phyloP scores from a whole-genome alignment of 2,888 invertebrate genomes.

The Phalera bucephala region DNA sequence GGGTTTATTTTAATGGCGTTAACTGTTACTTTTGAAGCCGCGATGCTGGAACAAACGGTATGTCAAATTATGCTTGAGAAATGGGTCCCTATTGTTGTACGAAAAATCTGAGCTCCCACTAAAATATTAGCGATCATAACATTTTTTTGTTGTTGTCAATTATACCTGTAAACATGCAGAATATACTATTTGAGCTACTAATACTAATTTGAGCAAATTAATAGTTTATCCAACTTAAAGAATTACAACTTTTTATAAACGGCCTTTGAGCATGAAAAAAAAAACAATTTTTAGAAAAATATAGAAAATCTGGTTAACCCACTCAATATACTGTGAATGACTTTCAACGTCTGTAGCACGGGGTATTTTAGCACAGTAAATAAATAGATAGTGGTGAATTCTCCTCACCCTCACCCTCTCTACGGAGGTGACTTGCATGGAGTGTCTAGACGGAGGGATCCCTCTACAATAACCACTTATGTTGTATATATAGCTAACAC shows the following conservation, averaged over 20 bases:
- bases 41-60: constrained; percentile 68
- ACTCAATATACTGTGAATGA: constrained; percentile 36
- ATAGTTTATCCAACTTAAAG: no score
- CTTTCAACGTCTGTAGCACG: constrained; percentile 64
- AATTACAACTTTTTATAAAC: no score
- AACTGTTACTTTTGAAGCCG: constrained; percentile 64
- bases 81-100: constrained; percentile 62
- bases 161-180: constrained; percentile 13
- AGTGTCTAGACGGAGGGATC: constrained; percentile 80
- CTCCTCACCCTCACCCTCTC: constrained; percentile 71
- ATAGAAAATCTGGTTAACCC: no score
- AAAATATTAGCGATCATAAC: constrained; percentile 15
- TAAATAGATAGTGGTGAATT: constrained; percentile 73
- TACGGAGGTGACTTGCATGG: constrained; percentile 67
- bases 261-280: no score
- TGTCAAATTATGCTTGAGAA: constrained; percentile 77
- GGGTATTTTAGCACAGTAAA: constrained; percentile 72
- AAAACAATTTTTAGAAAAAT: no score
- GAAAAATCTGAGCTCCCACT: no score
- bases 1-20: constrained; percentile 60
- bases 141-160: constrained; percentile 21
- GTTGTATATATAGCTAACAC: constrained; percentile 32
- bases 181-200: no score
- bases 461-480: constrained; percentile 46
- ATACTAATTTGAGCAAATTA: no score